Base-by-base conservation (phyloP, 1,140 invertebrate species). In the Drosophila teissieri region DNA sequence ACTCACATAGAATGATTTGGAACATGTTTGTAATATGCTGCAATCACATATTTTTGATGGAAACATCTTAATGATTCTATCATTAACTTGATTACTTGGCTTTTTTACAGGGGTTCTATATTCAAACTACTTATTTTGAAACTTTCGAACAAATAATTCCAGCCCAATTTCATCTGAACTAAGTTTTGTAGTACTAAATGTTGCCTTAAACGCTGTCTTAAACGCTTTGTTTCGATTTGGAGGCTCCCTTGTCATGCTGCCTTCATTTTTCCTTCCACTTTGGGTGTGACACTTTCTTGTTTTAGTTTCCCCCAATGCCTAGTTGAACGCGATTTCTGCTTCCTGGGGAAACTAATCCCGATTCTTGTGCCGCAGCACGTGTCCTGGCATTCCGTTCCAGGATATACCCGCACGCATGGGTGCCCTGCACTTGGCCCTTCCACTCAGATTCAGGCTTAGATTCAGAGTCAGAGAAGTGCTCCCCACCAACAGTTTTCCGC, bases 291-390 rank as follows among this genome's bases (percentile, higher is more conserved):
- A 63, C 14, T 34, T 58, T 15, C 44, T 58, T 22, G 58, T 27
- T 56, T 57, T 61, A 61, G 58, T 42, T 72, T 72, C n/a, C 14
- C 11, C 37, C 27, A 7, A 31, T 31, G 7, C 7, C 27, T 2
- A 7, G 0, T 8, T 10, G 7, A 8, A 31, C 27, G 8, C 27
- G 8, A 31, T 10, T 54, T 22, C 31, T 52, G 37, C 51, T 10
- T 11, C 17, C 14, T 55, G 34, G n/a, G 12, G 34, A 15, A 11
- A 27, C 34, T 73, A 73, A 73, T 73, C 68, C 17, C 48, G 34
- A 36, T 60, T 73, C 69, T 73, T 73, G 55, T 34, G 48, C 55
- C 55, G 64, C 55, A 73, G 69, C 69, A 73, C 69, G 69, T 73
- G 69, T 73, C 55, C 55, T 39, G 68, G 69, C 69, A 73, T 73